Evolutionary conservation across 2,797 vertebrate species (phyloP), one percentile per base, ranked within the genome.

Genomic region (Rhynchotus rufescens): DNA sequence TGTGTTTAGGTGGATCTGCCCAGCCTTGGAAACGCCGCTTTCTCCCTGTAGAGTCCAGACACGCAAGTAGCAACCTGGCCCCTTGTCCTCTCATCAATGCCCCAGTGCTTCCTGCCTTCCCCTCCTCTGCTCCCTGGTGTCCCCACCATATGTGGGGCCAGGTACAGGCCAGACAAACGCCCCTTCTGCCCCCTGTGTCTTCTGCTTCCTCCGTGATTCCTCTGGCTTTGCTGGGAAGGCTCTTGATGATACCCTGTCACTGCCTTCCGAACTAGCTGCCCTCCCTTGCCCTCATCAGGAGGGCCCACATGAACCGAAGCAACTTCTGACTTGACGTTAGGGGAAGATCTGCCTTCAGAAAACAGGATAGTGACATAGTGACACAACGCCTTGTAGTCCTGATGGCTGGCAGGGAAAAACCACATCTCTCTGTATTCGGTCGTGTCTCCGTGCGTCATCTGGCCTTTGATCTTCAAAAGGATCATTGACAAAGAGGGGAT

Each of bases 21-120:
- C 12, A 3, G 0, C 11, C 19, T 62, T 59, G 47, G 62, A n/a
- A 67, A 0, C 16, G 76, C 30, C 0, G 0, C n/a, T 90, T 47
- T 38, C 32, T 71, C 15, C 9, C 11, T 4, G 7, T 26, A 61
- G 38, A 68, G n/a, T n/a, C 45, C 44, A 20, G 44, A n/a, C 5
- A 4, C 3, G 17, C 36, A 80, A n/a, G 74, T 25, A 19, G 62
- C 30, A 62, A 44, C 15, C 32, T 66, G 68, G 26, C 47, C 59
- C 42, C 36, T 44, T 36, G 8, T 36, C 36, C 36, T 36, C 36
- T 4, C 6, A 54, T 42, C 38, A 23, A 66, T 36, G 1, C 61
- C 60, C 67, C 40, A 9, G 47, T 5, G 3, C 36, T 32, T 44
- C 34, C 32, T 34, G 40, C 34, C 51, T 30, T 42, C 42, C 42